These are phyloP conservation scores for Anastrepha ludens DNA, from an alignment of 1,140 invertebrate genomes.

Conservation along the genomic window DNA sequence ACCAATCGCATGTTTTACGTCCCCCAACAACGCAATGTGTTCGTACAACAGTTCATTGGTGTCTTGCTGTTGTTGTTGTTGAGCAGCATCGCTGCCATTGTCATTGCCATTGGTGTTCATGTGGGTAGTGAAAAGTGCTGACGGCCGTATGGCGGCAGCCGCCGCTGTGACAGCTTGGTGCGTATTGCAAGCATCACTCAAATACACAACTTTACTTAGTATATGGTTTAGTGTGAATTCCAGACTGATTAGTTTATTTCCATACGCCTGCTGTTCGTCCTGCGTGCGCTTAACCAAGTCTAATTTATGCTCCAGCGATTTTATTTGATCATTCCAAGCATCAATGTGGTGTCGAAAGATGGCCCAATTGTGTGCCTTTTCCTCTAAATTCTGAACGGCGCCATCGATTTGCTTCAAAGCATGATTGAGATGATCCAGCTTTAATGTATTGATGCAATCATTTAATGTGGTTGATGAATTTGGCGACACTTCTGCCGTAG, in stretches of 20 bases:
- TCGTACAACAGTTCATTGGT: conserved; percentile 26
- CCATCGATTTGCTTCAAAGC: conserved; percentile 64
- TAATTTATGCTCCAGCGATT: conserved; percentile 61
- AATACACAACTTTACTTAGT: conserved; percentile 62
- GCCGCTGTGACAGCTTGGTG: background rate
- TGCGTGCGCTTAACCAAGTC: conserved; percentile 60
- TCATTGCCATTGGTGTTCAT: conserved; percentile 46
- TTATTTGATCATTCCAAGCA: conserved; percentile 60
- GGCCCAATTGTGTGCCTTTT: conserved; percentile 59
- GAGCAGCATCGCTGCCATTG: background rate
- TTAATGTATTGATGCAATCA: conserved; percentile 15
- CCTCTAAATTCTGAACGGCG: conserved; percentile 68
- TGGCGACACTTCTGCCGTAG: background rate
- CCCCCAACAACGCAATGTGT: background rate
- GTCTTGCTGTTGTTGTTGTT: conserved; percentile 7
- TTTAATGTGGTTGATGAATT: background rate
- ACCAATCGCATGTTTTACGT: conserved; percentile 13
- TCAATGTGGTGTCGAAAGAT: conserved; percentile 61
- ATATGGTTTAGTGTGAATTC: conserved; percentile 64
- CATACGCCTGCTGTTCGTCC: conserved; percentile 57
- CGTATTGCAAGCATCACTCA: conserved; percentile 56
- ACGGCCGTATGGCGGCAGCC: conserved; percentile 39
- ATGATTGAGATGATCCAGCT: conserved; percentile 9
- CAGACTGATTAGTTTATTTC: conserved; percentile 59
- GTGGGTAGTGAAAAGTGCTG: background rate